Conservation (phyloP, 2,113 vertebrate species). For the Astatotilapia flaviijosephi region DNA sequence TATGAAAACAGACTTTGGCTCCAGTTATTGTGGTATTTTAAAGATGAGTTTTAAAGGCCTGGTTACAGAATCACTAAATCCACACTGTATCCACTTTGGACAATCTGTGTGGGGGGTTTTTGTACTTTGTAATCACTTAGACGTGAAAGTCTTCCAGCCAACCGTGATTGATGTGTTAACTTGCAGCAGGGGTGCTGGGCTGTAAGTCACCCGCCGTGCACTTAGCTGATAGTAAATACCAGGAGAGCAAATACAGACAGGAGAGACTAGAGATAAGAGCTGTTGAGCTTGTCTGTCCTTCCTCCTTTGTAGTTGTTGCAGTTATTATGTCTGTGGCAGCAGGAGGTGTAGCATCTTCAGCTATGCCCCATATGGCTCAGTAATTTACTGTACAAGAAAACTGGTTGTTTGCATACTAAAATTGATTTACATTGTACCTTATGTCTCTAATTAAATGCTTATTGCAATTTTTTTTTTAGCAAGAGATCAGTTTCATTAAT, state of each 20-base stretch:
- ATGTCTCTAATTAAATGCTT: constrained; percentile 7
- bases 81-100: not conserved
- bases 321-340: constrained; percentile 16
- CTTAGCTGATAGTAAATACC: constrained; percentile 49
- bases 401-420: not conserved
- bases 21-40: not conserved
- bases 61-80: not conserved
- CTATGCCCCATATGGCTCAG: not conserved
- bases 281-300: constrained; percentile 2
- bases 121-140: not conserved
- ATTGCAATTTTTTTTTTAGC: constrained; percentile 8
- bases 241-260: constrained; percentile 38
- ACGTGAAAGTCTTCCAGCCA: constrained; percentile 9
- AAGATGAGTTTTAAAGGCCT: not conserved
- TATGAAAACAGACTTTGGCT: not conserved
- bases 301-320: not conserved
- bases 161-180: constrained; percentile 42
- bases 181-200: not conserved
- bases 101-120: not conserved
- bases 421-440: not conserved
- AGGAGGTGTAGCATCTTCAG: not conserved
- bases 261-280: constrained; percentile 34
- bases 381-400: not conserved
- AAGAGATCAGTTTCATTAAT: not conserved
- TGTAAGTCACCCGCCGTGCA: constrained; percentile 27